Percentiles rank a stretch among this genome's conserved stretches.
These are phyloP conservation scores for Acleris cristana DNA, from an alignment of 2,888 invertebrate species.

Conservation along the genomic window DNA sequence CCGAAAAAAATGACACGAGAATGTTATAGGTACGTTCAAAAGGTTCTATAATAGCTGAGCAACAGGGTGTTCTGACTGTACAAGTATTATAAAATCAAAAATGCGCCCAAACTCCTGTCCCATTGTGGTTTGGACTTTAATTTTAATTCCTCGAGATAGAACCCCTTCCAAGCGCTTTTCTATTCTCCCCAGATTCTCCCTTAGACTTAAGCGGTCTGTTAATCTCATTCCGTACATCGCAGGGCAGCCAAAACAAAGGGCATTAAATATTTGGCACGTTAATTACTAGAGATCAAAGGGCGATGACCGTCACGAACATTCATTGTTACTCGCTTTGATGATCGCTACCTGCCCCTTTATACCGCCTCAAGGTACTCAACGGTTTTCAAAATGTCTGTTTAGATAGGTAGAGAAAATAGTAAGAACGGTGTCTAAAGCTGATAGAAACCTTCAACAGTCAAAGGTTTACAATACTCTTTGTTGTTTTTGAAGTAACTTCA, in stretches of 20 bases:
- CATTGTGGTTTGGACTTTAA: no score
- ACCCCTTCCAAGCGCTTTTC: background rate
- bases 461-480: no score
- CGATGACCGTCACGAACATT: conserved; percentile 66
- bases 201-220: conserved; percentile 6
- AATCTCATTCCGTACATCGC: conserved; percentile 26
- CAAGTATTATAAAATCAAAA: no score
- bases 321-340: conserved; percentile 66
- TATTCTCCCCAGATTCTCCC: no score
- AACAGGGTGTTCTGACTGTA: no score
- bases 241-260: conserved; percentile 31
- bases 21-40: background rate
- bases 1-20: background rate
- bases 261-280: conserved; percentile 59
- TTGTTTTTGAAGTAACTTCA: no score
- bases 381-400: conserved; percentile 14
- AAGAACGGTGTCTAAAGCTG: background rate
- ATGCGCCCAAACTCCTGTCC: no score
- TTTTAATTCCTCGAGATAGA: no score
- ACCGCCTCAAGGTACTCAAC: conserved; percentile 36
- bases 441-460: background rate
- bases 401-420: background rate
- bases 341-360: conserved; percentile 52
- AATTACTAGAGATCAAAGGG: conserved; percentile 64
- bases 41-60: no score